Conservation (phyloP, 2,113 vertebrate genomes). For the Macquaria ambigua region DNA sequence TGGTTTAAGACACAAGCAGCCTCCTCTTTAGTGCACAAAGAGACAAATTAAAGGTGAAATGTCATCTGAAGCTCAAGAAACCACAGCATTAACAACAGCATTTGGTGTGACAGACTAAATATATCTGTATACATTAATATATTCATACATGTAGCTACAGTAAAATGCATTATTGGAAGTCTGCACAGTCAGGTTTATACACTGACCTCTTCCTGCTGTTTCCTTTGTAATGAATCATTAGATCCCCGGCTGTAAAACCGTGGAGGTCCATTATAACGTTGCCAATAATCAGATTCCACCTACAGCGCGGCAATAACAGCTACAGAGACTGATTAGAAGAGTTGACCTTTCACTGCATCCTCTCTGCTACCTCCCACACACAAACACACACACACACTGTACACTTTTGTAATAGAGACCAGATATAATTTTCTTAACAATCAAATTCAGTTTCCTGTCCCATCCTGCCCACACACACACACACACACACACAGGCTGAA, state of each 20-base stretch:
- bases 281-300: slow-evolving; percentile 68
- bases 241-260: slow-evolving; percentile 34
- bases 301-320: slow-evolving; percentile 36
- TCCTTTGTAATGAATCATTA: slow-evolving; percentile 51
- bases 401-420: slow-evolving; percentile 25
- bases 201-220: slow-evolving; percentile 30
- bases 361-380: slow-evolving; percentile 47
- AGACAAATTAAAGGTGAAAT: not conserved
- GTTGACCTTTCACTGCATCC: slow-evolving; percentile 67
- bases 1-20: not conserved
- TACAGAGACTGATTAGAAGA: slow-evolving; percentile 53
- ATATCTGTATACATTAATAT: not conserved
- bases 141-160: no score
- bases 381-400: slow-evolving; percentile 24
- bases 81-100: not conserved
- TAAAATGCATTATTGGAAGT: not conserved
- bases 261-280: slow-evolving; percentile 44
- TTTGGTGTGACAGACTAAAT: not conserved
- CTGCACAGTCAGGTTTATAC: not conserved
- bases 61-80: not conserved
- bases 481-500: not conserved
- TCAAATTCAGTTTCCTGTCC: slow-evolving; percentile 52
- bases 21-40: not conserved
- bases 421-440: slow-evolving; percentile 65
- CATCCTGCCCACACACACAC: slow-evolving; percentile 28